Base-by-base conservation (phyloP, 2,888 invertebrate genomes). In the Drosophila anomalata region DNA sequence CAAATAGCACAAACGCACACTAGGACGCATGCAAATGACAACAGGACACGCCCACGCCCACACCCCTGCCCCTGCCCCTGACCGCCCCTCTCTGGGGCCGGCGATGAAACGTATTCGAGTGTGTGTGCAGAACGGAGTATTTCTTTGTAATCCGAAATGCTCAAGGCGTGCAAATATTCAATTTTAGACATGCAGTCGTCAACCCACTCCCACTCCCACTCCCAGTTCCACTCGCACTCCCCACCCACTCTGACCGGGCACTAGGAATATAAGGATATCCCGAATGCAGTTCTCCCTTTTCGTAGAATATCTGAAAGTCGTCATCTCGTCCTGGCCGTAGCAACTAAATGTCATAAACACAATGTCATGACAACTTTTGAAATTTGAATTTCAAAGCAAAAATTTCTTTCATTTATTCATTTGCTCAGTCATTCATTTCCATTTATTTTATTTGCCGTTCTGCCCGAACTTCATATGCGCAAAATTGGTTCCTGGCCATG, bases 281-380 rank as follows among this genome's bases (percentile, higher is more conserved):
- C 20, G 17, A 20, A 42, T 42, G 41, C 41, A 42, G 41, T 20
- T 20, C 20, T 42, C 20, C 41, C 41, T 20, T 42, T 9, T 20
- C 9, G 29, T 11, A 42, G 20, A 17, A 14, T 39, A 39, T 51
- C 31, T 42, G 26, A 42, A 60, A 42, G 50, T 51, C 67, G 47
- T 53, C 52, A 46, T 52, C 68, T 52, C 68, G 20, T 17, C 57
- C 46, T 48, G 39, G 65, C 57, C 47, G 31, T 20, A 50, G 62
- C 73, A 74, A 74, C 65, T 73, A 68, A 73, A 73, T 85, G 89
- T 87, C 88, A 85, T 85, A 85, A 85, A 81, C 89, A 88, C 87
- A 87, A 88, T 88, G 86, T 87, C 86, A 89, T 87, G 86, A 89
- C 86, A 87, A 87, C 89, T 88, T 87, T 87, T 89, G 89, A 87